Conservation (phyloP, 2,113 vertebrate species). For the Trichechus manatus region DNA sequence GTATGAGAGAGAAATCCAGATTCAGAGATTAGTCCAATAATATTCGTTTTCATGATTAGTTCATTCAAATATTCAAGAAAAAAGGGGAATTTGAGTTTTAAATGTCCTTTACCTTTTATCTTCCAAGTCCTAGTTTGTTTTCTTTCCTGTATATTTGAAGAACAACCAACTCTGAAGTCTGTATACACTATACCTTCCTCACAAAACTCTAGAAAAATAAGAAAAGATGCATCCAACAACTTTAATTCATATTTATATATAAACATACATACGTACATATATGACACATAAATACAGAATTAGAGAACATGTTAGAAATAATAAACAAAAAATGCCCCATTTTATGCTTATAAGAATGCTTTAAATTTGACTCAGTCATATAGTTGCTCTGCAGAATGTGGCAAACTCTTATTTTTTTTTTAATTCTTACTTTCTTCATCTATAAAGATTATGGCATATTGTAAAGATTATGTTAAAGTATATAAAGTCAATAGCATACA, state of each 20-base stretch:
- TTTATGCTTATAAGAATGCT: not conserved
- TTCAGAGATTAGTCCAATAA: not conserved
- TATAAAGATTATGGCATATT: not conserved
- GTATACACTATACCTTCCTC: not conserved
- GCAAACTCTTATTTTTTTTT: not conserved
- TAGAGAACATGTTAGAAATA: not conserved
- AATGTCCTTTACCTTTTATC: constrained; percentile 39
- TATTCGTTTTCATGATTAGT: not conserved
- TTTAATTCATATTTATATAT: not conserved
- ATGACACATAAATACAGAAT: not conserved
- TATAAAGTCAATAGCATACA: not conserved
- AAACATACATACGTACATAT: not conserved
- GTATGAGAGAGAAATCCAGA: not conserved
- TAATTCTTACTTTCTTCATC: constrained; percentile 7
- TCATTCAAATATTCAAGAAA: constrained; percentile 13
- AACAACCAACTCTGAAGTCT: not conserved
- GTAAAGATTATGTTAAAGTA: not conserved
- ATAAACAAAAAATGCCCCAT: not conserved
- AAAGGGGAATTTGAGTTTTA: not conserved
- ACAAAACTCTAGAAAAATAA: constrained; percentile 60
- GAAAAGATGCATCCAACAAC: not conserved
- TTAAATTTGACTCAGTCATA: not conserved
- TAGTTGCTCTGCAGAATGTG: not conserved
- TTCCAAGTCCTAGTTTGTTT: not conserved
- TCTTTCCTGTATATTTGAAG: constrained; percentile 1